Evolutionary conservation across 2,113 vertebrate species (phyloP), one percentile per base, ranked within the genome.

Genomic region (Hassar affinis): DNA sequence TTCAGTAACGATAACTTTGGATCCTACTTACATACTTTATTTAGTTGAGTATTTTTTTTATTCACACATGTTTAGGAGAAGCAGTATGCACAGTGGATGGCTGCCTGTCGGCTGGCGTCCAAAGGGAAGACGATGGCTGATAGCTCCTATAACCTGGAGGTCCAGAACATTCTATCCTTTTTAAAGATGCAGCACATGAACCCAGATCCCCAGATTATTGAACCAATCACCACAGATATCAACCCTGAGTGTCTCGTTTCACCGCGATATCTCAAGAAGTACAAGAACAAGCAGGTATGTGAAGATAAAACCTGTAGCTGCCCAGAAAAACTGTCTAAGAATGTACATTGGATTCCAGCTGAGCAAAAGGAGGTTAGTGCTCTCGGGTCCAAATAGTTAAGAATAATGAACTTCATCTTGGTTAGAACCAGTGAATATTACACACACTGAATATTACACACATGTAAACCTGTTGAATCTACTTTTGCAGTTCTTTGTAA

Each of bases 81-180:
- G 25, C 98, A 99, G 89, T 99, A 99, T 0, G 98, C 97, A 51
- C 97, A 97, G 92, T 99, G 98, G 98, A 99, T 99, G 98, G 98
- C 98, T 1, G 98, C 98, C 8, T 99, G 98, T 84, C 96, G 98
- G 80, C 84, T 99, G 85, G 98, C 98, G 77, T 99, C 98, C 86
- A 99, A 99, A 89, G 98, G 98, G 77, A 99, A 99, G 93, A 99
- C 98, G 33, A 99, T 99, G 98, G 98, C 98, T 0, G 98, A 99
- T 94, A 99, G 97, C 87, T 99, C 98, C 0, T 99, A 99, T 72
- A 97, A 96, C 88, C 86, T 98, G 88, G 98, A 99, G 86, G 98
- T 99, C 45, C 98, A 99, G 92, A 99, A 99, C 92, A 99, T 99
- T 85, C 93, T 99, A 86, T 99, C 98, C 89, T 99, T 99, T 90